phyloP scores from a whole-genome alignment of 2,797 vertebrate species.

The Coendou prehensilis region DNA sequence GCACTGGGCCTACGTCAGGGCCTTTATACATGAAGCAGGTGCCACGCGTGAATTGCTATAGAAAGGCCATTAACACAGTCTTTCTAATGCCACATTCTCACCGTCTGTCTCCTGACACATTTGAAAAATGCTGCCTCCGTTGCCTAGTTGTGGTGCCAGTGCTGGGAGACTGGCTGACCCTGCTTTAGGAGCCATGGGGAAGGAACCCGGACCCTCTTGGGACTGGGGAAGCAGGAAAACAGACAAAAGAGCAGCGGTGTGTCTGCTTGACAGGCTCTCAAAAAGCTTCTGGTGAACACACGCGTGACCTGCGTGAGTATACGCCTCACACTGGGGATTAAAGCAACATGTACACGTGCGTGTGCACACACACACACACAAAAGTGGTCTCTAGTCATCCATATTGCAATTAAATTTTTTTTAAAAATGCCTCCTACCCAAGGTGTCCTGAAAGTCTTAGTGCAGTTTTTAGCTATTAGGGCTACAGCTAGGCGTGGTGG shows the following conservation, averaged over 20 bases:
- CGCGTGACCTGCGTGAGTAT: background rate
- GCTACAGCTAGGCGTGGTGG: background rate
- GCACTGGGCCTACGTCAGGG: background rate
- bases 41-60: background rate
- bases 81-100: background rate
- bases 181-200: conserved; percentile 49
- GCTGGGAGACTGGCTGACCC: background rate
- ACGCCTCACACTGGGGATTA: background rate
- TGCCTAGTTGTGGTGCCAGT: background rate
- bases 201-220: background rate
- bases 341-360: background rate
- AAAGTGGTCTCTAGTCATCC: background rate
- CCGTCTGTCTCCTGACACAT: background rate
- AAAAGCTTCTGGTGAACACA: background rate
- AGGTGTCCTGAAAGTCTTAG: background rate
- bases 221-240: conserved; percentile 27
- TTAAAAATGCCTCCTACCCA: background rate
- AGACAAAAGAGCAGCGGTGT: background rate
- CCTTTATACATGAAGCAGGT: background rate
- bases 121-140: background rate
- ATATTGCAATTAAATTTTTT: background rate
- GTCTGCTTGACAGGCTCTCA: background rate
- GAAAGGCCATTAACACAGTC: background rate
- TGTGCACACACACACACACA: background rate
- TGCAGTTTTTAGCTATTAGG: background rate